Evolutionary conservation across 2,113 vertebrate species (phyloP).

Genomic region (Equus quagga): DNA sequence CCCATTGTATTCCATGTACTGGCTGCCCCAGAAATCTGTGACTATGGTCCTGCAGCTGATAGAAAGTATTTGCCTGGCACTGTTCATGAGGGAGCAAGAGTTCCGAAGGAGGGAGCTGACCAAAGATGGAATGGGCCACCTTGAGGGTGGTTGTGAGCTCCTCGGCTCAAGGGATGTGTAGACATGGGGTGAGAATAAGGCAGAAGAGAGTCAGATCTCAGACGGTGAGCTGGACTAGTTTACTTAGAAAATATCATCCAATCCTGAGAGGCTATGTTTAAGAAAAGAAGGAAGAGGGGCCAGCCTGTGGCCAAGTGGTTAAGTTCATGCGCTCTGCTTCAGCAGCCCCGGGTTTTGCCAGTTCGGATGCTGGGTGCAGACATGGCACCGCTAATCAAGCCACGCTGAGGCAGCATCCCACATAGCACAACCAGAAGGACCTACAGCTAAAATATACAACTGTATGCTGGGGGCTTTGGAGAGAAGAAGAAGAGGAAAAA

Average conservation of each 20-base stretch:
- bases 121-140: not conserved
- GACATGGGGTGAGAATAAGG: not conserved
- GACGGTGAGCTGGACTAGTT: not conserved
- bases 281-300: not conserved
- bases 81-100: not conserved
- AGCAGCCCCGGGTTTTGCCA: too few relatives aligned
- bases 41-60: not conserved
- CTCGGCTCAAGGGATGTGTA: not conserved
- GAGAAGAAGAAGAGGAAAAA: too few relatives aligned
- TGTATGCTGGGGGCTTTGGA: too few relatives aligned
- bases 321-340: too few relatives aligned
- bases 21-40: not conserved
- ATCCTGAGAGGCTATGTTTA: not conserved
- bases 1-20: fast-evolving
- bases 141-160: not conserved
- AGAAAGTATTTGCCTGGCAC: too few relatives aligned
- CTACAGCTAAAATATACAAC: too few relatives aligned
- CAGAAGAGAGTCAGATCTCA: not conserved
- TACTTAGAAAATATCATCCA: not conserved
- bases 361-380: too few relatives aligned
- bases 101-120: not conserved
- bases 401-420: too few relatives aligned
- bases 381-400: too few relatives aligned
- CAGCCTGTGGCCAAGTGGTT: too few relatives aligned
- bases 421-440: too few relatives aligned